Percentiles rank a stretch among this genome's conserved stretches.
Conservation (phyloP, 2,797 vertebrate species). For the Hyperoplus lanceolatus region DNA sequence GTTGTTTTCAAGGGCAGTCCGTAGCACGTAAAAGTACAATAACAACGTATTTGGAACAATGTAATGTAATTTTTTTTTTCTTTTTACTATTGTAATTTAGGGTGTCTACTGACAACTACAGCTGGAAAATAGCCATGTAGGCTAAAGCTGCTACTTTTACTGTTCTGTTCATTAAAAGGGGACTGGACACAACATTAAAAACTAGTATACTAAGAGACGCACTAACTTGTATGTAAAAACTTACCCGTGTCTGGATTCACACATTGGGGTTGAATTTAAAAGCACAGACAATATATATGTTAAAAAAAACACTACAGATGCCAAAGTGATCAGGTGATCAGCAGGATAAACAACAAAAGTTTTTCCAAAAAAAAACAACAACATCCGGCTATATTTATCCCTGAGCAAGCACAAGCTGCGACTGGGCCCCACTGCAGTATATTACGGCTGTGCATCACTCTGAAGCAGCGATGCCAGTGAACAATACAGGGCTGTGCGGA, state of each 20-base stretch:
- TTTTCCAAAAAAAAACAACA: slow-evolving; percentile 48
- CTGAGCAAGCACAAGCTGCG: slow-evolving; percentile 55
- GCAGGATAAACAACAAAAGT: slow-evolving; percentile 37
- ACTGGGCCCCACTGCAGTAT: slow-evolving; percentile 50
- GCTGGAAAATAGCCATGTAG: too few relatives aligned
- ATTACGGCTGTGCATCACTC: slow-evolving; percentile 63
- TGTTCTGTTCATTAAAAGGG: too few relatives aligned
- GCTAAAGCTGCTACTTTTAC: too few relatives aligned
- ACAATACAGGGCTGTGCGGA: slow-evolving; percentile 69
- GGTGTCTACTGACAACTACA: too few relatives aligned
- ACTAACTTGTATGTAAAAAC: slow-evolving; percentile 36
- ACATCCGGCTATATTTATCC: slow-evolving; percentile 53
- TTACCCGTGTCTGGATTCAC: slow-evolving; percentile 75
- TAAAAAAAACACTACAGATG: slow-evolving; percentile 49
- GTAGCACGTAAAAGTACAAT: too few relatives aligned
- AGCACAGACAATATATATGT: slow-evolving; percentile 61
- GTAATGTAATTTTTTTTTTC: too few relatives aligned
- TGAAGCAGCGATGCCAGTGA: slow-evolving; percentile 55
- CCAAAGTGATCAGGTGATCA: slow-evolving; percentile 25
- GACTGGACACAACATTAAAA: too few relatives aligned
- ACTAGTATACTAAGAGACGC: not conserved
- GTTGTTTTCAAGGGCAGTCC: too few relatives aligned
- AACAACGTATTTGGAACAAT: too few relatives aligned
- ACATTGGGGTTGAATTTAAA: slow-evolving; percentile 51
- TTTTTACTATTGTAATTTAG: too few relatives aligned